Base-by-base conservation (phyloP, 2,888 invertebrate genomes). In the Smittia sp. region DNA sequence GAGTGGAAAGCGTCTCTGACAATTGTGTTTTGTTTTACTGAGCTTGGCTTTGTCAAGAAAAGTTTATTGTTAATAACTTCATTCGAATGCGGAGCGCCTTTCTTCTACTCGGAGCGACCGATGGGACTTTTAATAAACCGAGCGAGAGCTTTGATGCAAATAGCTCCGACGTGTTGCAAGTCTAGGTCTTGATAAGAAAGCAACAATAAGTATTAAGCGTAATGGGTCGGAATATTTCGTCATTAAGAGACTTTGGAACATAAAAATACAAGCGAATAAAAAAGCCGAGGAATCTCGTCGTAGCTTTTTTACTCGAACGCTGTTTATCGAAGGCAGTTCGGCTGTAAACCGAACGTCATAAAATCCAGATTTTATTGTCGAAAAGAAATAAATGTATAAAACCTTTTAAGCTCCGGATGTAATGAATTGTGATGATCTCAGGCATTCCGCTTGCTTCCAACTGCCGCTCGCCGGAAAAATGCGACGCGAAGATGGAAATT, bases 381-480 rank as follows among this genome's bases (percentile, higher is more conserved):
- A 46, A 46, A 11, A 11, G 46, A 9, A 32, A 32, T 32, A 32
- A 32, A 32, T 32, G 32, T 15, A 46, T 46, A 46, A 46, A 46
- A 46, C n/a, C 46, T 46, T 46, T 46, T 46, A 46, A 46, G 46
- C 2, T 46, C 46, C 46, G 46, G 46, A 46, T 46, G 46, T n/a
- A 46, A 46, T 46, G 46, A 46, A 46, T 46, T 46, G 46, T 46
- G 46, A 46, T 46, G 46, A 46, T 46, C 46, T 46, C 15, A n/a
- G 11, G 46, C 46, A 46, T 46, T 46, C 15, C 46, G n/a, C 15
- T 46, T 46, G 11, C 11, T 15, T 11, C 15, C 15, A n/a, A n/a
- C 46, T n/a, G 11, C 15, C 46, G 46, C 15, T 15, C 15, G 11
- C 46, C 15, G 11, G 11, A 11, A 46, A n/a, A 46, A 15, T 13